A percentile compares a stretch with the other conserved stretches of the same genome.
Conservation (phyloP, 2,888 invertebrate species). For the Elmis aenea region DNA sequence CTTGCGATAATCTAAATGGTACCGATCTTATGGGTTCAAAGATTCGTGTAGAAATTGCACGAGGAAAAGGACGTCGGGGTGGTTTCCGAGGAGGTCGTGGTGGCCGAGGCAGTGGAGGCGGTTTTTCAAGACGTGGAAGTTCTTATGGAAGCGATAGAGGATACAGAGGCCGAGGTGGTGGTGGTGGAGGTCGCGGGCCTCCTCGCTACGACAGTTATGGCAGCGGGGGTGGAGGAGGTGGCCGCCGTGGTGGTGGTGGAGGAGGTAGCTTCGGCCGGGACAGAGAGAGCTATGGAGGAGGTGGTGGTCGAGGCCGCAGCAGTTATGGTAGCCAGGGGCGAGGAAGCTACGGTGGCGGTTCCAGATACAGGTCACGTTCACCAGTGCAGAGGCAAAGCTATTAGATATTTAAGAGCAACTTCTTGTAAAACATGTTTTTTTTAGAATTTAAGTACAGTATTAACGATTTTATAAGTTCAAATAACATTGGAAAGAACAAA, state of each 20-base stretch:
- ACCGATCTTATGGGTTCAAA: slow-evolving; percentile 83
- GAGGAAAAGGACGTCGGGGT: slow-evolving; percentile 67
- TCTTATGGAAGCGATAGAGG: slow-evolving; percentile 25
- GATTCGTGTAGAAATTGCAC: slow-evolving; percentile 81
- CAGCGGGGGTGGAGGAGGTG: slow-evolving; percentile 29
- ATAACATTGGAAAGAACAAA: no score
- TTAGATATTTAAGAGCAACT: no score
- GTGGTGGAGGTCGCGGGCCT: slow-evolving; percentile 43
- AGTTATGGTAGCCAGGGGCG: slow-evolving; percentile 28
- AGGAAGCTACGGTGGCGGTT: slow-evolving; percentile 28
- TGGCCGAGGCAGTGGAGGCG: slow-evolving; percentile 40
- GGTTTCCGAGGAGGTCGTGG: slow-evolving; percentile 56
- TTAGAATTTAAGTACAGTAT: slow-evolving; percentile 7
- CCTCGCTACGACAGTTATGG: slow-evolving; percentile 24
- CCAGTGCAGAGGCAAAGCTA: slow-evolving; percentile 20
- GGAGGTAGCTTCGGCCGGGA: slow-evolving; percentile 26
- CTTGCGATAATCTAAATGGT: slow-evolving; percentile 84
- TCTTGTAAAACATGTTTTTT: slow-evolving; percentile 11
- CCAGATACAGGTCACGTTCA: slow-evolving; percentile 26
- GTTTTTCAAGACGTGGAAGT: slow-evolving; percentile 15
- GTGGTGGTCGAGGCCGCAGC: slow-evolving; percentile 27
- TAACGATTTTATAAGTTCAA: no score
- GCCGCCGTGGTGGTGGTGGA: slow-evolving; percentile 27
- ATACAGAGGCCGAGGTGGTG: slow-evolving; percentile 28
- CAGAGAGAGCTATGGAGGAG: slow-evolving; percentile 27